Evolutionary conservation across 2,888 invertebrate species (phyloP).

Genomic region (Drosophila percnosoma): DNA sequence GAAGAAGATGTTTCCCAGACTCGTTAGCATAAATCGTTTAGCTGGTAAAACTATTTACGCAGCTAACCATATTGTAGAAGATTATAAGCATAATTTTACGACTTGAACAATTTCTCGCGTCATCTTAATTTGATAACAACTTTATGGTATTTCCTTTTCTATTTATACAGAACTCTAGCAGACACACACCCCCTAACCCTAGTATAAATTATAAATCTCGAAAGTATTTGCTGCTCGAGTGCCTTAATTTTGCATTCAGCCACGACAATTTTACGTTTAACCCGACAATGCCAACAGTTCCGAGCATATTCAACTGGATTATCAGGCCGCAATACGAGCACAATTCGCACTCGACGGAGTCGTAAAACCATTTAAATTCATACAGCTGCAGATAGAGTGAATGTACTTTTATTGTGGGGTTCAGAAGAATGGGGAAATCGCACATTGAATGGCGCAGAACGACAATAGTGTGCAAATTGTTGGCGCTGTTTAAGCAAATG

Average conservation of each 20-base stretch:
- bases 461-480: constrained; percentile 76
- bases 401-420: constrained; percentile 45
- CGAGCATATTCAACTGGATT: constrained; percentile 20
- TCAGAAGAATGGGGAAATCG: constrained; percentile 1
- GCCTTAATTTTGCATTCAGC: constrained; percentile 14
- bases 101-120: neutral
- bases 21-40: neutral
- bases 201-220: constrained; percentile 11
- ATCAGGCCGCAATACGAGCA: constrained; percentile 26
- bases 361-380: constrained; percentile 77
- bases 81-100: neutral
- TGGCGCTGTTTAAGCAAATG: constrained; percentile 76
- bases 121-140: neutral
- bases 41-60: neutral
- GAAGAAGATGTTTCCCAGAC: neutral
- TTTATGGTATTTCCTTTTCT: neutral
- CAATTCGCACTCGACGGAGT: constrained; percentile 48
- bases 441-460: constrained; percentile 31
- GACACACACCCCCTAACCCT: neutral
- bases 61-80: neutral
- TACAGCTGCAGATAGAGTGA: constrained; percentile 58
- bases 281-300: constrained; percentile 4
- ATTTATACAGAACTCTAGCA: neutral
- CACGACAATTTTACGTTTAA: constrained; percentile 16
- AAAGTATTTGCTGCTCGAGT: constrained; percentile 7